A percentile compares a stretch with the other conserved stretches of the same genome.
Evolutionary conservation across 1,140 invertebrate species (phyloP).

Genomic region (Drosophila azteca): DNA sequence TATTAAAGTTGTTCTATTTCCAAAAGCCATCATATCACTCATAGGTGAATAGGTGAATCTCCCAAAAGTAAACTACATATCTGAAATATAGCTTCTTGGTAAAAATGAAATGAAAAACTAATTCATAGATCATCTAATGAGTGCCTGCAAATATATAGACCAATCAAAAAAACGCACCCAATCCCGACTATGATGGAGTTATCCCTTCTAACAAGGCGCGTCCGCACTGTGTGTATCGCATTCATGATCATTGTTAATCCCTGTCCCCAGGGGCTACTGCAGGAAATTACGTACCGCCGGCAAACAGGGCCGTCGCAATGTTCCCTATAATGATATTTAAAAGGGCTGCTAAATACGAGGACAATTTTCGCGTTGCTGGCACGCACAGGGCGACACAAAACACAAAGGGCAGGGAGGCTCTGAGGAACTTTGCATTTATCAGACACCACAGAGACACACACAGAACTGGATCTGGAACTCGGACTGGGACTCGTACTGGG

Average conservation of each 20-base stretch:
- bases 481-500: conserved; percentile 22
- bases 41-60: too few relatives aligned
- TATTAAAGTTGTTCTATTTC: too few relatives aligned
- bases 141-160: too few relatives aligned
- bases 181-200: conserved; percentile 14
- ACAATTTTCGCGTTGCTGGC: conserved; percentile 71
- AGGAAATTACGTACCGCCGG: conserved; percentile 64
- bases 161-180: too few relatives aligned
- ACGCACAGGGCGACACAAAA: conserved; percentile 28
- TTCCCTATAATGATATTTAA: conserved; percentile 77
- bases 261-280: conserved; percentile 54
- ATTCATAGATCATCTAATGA: too few relatives aligned
- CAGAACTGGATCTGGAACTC: conserved; percentile 36
- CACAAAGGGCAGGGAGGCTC: not conserved
- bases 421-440: conserved; percentile 60
- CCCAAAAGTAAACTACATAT: too few relatives aligned
- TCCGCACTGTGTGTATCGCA: conserved; percentile 27
- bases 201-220: not conserved
- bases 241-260: conserved; percentile 46
- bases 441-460: conserved; percentile 63
- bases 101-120: too few relatives aligned
- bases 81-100: too few relatives aligned
- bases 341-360: conserved; percentile 76
- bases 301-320: conserved; percentile 42
- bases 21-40: too few relatives aligned